These are phyloP conservation scores for Centroberyx gerrardi DNA, from an alignment of 2,797 vertebrate species.

Conservation along the genomic window DNA sequence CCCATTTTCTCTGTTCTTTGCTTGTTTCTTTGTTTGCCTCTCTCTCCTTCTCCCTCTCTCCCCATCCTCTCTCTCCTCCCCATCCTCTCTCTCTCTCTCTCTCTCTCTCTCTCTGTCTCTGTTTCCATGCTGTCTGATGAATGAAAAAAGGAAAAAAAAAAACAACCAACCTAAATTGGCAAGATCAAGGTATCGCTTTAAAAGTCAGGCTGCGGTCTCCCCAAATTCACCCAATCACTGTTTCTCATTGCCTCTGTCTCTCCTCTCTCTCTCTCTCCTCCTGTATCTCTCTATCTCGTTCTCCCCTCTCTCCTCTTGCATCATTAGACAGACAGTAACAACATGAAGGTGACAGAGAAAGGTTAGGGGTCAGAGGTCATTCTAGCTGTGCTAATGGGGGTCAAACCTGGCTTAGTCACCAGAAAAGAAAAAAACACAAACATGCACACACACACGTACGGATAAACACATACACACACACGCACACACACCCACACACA, in stretches of 20 bases:
- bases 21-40: too few relatives aligned
- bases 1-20: too few relatives aligned
- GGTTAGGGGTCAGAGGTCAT: conserved; percentile 22
- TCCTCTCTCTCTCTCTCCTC: neutral
- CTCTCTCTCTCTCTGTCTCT: too few relatives aligned
- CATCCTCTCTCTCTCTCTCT: too few relatives aligned
- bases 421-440: neutral
- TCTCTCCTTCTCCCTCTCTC: too few relatives aligned
- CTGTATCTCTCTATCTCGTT: neutral
- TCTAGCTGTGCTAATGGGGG: conserved; percentile 40
- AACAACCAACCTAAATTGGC: neutral
- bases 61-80: too few relatives aligned
- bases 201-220: neutral
- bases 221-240: neutral
- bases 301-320: neutral
- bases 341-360: neutral
- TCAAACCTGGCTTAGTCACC: conserved; percentile 20
- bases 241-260: neutral
- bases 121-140: neutral
- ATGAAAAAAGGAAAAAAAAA: neutral
- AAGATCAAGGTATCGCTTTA: neutral
- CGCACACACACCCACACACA: neutral
- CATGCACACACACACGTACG: neutral
- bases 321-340: conserved; percentile 13
- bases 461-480: neutral